Base-by-base conservation (phyloP, 2,888 invertebrate species). In the Malachius bipustulatus region DNA sequence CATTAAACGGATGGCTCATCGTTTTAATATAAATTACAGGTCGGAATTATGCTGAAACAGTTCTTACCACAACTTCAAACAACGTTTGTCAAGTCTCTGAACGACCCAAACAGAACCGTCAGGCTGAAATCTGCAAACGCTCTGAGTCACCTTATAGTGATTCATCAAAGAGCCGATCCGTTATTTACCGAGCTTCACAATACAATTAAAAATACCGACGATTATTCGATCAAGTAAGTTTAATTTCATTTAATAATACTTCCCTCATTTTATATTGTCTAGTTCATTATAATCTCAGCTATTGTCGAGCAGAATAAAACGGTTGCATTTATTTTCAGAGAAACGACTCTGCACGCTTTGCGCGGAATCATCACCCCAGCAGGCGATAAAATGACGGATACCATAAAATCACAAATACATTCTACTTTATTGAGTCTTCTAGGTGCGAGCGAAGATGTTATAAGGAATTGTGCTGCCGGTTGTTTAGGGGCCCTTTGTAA, bases 11-110 rank as follows among this genome's bases (percentile, higher is more conserved):
- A 30, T 30, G 3, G 4, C 14, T 30, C 4, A 14, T 26, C 24
- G n/a, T 19, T 8, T 19, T 19, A 19, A 8, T 19, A 8, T 28
- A 8, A 34, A 30, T 52, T 55, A 12, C 56, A 87, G 84, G 93
- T 94, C 42, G 93, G 93, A 29, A 75, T 82, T 24, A 83, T 91
- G 80, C 65, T 98, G 60, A 94, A 94, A 63, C 96, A 97, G 60
- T 98, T 98, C 68, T 71, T 97, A 52, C 97, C 98, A 2, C 98
- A 98, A 65, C 73, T 98, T 26, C 97, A 97, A 69, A 96, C 96
- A 2, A 97, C 97, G 11, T 97, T 98, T 67, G 72, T 96, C 34
- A 96, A 96, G 66, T 87, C 96, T 3, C 68, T 97, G 36, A 82
- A 84, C 58, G 98, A 98, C 63, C 75, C 82, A 14, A 83, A 83